These are phyloP conservation scores for Simalia tracyae DNA, from an alignment of 2,797 vertebrate genomes.

Conservation along the genomic window DNA sequence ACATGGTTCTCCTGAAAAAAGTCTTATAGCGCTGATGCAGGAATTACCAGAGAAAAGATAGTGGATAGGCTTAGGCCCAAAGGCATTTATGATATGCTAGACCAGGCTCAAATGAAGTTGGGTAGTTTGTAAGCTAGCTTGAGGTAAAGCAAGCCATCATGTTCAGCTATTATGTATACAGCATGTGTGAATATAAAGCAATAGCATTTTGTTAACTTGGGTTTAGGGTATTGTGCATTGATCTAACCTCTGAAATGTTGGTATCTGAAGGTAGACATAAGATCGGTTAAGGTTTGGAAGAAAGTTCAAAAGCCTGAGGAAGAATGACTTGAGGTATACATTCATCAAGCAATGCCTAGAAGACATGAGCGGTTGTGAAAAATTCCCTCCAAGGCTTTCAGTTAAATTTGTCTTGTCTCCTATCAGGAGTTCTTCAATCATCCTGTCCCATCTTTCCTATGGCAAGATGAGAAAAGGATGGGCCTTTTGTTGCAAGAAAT, in stretches of 20 bases:
- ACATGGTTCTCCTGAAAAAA: too few relatives aligned
- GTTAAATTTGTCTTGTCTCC: not conserved
- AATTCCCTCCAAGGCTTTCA: fast-evolving
- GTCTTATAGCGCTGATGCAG: too few relatives aligned
- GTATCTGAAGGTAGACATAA: not conserved
- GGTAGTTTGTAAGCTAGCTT: not conserved
- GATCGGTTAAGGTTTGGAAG: not conserved
- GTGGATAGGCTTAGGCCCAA: not conserved
- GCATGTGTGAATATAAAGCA: not conserved
- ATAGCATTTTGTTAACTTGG: not conserved
- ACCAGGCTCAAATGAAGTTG: not conserved
- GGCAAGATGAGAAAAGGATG: not conserved
- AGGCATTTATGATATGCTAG: not conserved
- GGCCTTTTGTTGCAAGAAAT: conserved; percentile 1
- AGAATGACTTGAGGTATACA: not conserved
- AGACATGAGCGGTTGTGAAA: not conserved
- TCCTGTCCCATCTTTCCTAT: fast-evolving
- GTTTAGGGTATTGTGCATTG: not conserved
- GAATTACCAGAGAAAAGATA: too few relatives aligned
- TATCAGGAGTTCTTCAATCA: not conserved
- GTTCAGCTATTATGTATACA: not conserved
- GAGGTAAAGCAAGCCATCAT: not conserved
- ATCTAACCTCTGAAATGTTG: not conserved
- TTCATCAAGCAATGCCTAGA: not conserved
- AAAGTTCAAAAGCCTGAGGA: not conserved